Evolutionary conservation across 2,888 invertebrate genomes (phyloP), one percentile per base, ranked within the genome.

Genomic region (Dryomyza anilis): DNA sequence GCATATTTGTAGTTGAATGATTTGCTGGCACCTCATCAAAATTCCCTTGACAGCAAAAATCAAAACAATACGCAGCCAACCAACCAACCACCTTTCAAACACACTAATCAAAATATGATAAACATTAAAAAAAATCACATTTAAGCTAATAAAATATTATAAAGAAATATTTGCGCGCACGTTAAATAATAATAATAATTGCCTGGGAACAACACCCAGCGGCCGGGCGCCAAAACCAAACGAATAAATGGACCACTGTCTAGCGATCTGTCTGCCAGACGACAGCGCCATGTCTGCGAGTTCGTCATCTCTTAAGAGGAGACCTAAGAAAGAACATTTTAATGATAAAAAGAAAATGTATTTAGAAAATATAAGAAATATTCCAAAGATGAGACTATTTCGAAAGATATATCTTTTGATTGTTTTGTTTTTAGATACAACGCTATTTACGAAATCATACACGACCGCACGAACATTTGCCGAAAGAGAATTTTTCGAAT

Each of bases 191-290:
- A n/a, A 36, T 19, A 43, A 12, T 58, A 58, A 45, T 58, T 58
- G 43, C 57, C 57, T 58, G 7, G 43, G 29, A 43, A 58, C 43
- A 43, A 12, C 27, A 19, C 29, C 12, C 29, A n/a, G 36, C 46
- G 19, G 30, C 8, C 43, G 25, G 3, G 2, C 57, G n/a, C 29
- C 29, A n/a, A n/a, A n/a, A n/a, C 46, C 19, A 3, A 30, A 14
- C 29, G n/a, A 46, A 55, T 10, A 55, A 19, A 48, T 50, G 25
- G 50, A 6, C 6, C 12, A 19, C 12, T 43, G 61, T 61, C 61
- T 61, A 48, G 61, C 61, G 30, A 8, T 61, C 36, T 52, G 52
- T 61, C 52, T 61, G 43, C 36, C 52, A 12, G 33, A 14, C 50
- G 33, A 14, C 8, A 48, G 29, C n/a, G 19, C 7, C n/a, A n/a